These are phyloP conservation scores for Pocillopora grandis DNA, from an alignment of 92 coral and sea anemone genomes.

Conservation along the genomic window DNA sequence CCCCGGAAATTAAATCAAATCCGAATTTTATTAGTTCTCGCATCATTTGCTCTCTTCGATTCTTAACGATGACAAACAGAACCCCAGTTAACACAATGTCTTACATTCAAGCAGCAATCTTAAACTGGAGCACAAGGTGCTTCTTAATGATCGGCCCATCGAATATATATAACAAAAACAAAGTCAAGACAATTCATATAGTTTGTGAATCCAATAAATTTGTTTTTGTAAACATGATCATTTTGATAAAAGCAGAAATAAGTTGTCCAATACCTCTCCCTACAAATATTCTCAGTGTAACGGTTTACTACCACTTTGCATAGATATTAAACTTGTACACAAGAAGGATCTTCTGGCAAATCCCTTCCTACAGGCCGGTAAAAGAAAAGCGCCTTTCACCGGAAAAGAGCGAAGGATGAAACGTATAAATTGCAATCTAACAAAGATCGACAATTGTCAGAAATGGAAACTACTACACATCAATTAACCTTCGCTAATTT, in stretches of 20 bases:
- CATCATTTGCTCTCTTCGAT: constrained; percentile 29
- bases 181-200: constrained; percentile 30
- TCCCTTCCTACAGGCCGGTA: constrained; percentile 23
- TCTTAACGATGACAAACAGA: constrained; percentile 16
- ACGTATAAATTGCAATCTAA: constrained; percentile 49
- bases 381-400: constrained; percentile 16
- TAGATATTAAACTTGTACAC: not conserved
- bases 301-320: not conserved
- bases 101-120: constrained; percentile 5
- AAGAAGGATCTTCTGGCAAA: not conserved
- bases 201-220: constrained; percentile 47
- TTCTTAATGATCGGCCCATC: constrained; percentile 22
- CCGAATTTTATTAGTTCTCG: constrained; percentile 49
- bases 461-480: constrained; percentile 57
- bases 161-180: constrained; percentile 22
- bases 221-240: constrained; percentile 52
- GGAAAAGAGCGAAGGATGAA: constrained; percentile 25
- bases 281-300: not conserved
- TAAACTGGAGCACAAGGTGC: not conserved
- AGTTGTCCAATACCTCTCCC: not conserved
- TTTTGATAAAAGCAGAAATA: constrained; percentile 22
- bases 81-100: constrained; percentile 25
- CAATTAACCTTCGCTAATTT: constrained; percentile 68
- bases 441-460: constrained; percentile 56
- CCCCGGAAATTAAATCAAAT: constrained; percentile 52